phyloP scores from a whole-genome alignment of 2,797 vertebrate species.

The Arnoldichthys spilopterus region DNA sequence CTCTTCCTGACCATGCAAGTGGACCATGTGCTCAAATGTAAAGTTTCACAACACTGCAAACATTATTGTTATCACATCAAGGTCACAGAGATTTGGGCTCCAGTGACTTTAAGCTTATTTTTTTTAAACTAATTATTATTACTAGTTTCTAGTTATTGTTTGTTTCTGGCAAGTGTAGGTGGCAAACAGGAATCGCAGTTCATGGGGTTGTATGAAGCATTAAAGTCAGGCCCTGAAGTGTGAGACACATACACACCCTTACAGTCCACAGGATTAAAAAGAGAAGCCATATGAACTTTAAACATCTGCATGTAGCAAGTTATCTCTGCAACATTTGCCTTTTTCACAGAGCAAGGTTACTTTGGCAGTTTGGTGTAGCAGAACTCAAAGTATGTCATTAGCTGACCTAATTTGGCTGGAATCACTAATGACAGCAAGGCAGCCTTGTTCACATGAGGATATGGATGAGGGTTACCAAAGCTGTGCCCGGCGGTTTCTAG shows the following conservation, averaged over 20 bases:
- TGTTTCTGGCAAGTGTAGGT: too few relatives aligned
- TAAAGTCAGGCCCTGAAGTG: not conserved
- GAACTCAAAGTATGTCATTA: conserved; percentile 68
- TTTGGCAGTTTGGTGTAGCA: conserved; percentile 44
- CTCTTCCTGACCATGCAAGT: conserved; percentile 2
- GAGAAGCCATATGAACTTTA: not conserved
- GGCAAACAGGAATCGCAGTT: not conserved
- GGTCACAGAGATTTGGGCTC: not conserved
- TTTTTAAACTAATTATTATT: not conserved
- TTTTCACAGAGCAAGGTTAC: conserved; percentile 45
- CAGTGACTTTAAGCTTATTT: not conserved
- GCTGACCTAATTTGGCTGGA: conserved; percentile 72
- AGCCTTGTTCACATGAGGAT: conserved; percentile 46
- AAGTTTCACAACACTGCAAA: conserved; percentile 13
- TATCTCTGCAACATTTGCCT: not conserved
- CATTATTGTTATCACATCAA: not conserved
- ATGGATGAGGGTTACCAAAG: conserved; percentile 50
- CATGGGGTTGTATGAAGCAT: too few relatives aligned
- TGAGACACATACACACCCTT: not conserved
- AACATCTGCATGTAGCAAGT: not conserved
- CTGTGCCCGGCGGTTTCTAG: conserved; percentile 31
- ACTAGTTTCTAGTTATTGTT: not conserved
- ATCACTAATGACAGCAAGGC: conserved; percentile 61
- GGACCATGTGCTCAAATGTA: not conserved
- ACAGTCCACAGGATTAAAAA: not conserved